phyloP scores from a whole-genome alignment of 92 coral and sea anemone species.

The Phenganax stokvisi region DNA sequence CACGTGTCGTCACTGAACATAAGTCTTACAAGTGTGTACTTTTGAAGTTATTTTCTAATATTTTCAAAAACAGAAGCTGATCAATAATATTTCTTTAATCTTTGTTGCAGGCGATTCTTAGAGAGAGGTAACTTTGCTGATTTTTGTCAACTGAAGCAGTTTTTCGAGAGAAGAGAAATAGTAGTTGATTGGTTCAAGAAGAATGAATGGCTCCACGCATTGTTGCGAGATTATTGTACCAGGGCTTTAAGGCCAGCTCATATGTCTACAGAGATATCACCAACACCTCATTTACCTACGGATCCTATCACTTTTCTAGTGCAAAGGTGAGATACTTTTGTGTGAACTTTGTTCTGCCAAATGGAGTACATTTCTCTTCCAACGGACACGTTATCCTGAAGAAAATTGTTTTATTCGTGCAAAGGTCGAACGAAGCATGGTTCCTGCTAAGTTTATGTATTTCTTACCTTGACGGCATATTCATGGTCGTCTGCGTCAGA shows the following conservation, averaged over 20 bases:
- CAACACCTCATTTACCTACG: slow-evolving; percentile 76
- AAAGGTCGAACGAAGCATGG: no score
- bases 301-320: slow-evolving; percentile 87
- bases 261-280: slow-evolving; percentile 74
- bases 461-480: no score
- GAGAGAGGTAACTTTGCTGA: slow-evolving; percentile 85
- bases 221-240: slow-evolving; percentile 84
- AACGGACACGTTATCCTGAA: no score
- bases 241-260: slow-evolving; percentile 86
- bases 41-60: neutral
- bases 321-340: slow-evolving; percentile 62
- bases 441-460: no score
- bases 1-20: slow-evolving; percentile 83
- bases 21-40: slow-evolving; percentile 80
- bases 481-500: no score
- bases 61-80: neutral
- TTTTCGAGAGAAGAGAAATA: slow-evolving; percentile 89
- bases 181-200: slow-evolving; percentile 99
- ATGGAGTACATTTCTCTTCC: no score
- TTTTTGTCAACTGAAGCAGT: slow-evolving; percentile 80
- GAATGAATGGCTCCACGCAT: slow-evolving; percentile 89
- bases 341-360: no score
- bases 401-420: no score
- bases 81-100: neutral
- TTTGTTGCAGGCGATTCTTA: slow-evolving; percentile 68